These are phyloP conservation scores for Nothocercus nigrocapillus DNA, from an alignment of 2,113 vertebrate genomes.

Conservation along the genomic window DNA sequence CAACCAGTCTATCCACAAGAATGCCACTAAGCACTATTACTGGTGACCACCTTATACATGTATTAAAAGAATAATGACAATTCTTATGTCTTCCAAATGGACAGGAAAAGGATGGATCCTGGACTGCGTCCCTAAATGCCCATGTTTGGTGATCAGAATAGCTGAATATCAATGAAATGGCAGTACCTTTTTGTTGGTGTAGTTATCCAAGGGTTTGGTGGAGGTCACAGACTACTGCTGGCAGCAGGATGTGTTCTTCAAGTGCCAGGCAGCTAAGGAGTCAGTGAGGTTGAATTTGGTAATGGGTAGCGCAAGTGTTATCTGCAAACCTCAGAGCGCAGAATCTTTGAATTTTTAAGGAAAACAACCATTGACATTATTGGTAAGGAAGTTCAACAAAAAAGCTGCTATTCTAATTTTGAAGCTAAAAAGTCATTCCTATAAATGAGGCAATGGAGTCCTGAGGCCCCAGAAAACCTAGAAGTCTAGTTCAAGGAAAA, in stretches of 20 bases:
- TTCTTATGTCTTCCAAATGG: neutral
- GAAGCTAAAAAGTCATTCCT: neutral
- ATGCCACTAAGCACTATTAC: neutral
- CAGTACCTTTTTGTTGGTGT: constrained; percentile 31
- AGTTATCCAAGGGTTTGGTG: constrained; percentile 17
- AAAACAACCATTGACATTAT: constrained; percentile 12
- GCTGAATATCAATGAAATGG: neutral
- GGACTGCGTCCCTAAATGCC: neutral
- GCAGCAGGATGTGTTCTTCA: constrained; percentile 1
- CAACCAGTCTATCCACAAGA: neutral
- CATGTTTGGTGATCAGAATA: neutral
- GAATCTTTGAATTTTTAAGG: constrained; percentile 44
- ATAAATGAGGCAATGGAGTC: neutral
- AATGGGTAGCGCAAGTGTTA: constrained; percentile 2
- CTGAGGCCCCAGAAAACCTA: neutral
- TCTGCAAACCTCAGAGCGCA: constrained; percentile 27
- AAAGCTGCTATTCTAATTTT: constrained; percentile 4
- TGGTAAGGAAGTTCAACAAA: neutral
- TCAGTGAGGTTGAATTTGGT: neutral
- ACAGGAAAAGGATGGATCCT: neutral
- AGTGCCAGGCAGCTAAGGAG: constrained; percentile 16
- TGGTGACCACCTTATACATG: neutral
- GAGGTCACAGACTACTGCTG: neutral
- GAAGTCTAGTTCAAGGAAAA: neutral
- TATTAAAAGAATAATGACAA: neutral